Conservation (phyloP, 2,113 vertebrate species). For the Upupa epops region DNA sequence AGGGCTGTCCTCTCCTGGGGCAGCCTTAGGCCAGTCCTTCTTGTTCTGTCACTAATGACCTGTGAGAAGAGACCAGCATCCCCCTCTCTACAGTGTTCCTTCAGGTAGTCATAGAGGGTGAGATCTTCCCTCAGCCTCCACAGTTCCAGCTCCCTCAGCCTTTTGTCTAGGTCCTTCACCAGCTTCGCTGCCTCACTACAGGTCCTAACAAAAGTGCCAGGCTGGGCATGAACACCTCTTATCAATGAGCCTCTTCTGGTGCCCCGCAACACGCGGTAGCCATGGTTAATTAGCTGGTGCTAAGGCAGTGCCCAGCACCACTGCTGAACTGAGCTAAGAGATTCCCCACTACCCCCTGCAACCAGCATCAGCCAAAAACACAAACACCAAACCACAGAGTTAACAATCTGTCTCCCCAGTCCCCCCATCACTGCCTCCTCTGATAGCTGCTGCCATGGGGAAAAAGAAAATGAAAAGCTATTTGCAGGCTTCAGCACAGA, state of each 20-base stretch:
- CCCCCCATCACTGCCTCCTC: background rate
- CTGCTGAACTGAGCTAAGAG: background rate
- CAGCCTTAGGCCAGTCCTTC: no score
- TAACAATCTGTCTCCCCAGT: background rate
- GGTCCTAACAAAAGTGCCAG: background rate
- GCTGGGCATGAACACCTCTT: background rate
- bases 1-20: no score
- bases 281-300: background rate
- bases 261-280: background rate
- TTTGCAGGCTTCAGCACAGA: background rate
- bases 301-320: background rate
- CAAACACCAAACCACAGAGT: conserved; percentile 16
- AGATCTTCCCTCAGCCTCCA: no score
- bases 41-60: no score
- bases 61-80: no score
- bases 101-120: no score
- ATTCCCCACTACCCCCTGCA: background rate
- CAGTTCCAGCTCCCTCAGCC: no score
- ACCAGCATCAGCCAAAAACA: background rate
- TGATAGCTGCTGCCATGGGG: background rate
- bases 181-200: no score
- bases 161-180: no score
- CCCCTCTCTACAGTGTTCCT: no score
- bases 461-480: background rate
- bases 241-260: background rate